These are phyloP conservation scores for Archilochus colubris DNA, from an alignment of 2,113 vertebrate species.

Conservation along the genomic window DNA sequence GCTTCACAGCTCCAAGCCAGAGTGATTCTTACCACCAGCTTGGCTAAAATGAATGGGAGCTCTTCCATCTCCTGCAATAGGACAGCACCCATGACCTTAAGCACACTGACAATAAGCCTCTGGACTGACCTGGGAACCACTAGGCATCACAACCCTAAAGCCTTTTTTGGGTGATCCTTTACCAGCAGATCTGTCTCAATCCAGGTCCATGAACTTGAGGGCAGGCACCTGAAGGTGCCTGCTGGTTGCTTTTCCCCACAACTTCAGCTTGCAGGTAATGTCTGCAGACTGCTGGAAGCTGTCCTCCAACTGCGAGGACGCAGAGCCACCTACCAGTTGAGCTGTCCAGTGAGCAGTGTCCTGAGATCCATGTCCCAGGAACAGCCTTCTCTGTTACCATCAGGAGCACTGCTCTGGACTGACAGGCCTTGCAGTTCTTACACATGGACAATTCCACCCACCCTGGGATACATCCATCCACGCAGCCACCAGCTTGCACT, in stretches of 20 bases:
- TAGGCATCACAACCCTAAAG: rapidly evolving
- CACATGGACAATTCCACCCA: too few species aligned
- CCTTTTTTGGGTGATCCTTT: neutral
- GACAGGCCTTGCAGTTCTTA: neutral
- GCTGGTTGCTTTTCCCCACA: neutral
- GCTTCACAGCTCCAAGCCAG: neutral
- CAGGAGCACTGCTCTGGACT: neutral
- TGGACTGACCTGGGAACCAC: neutral
- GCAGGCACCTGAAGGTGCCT: too few species aligned
- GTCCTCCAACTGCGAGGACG: neutral
- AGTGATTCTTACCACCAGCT: neutral
- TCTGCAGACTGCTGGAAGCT: neutral
- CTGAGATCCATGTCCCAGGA: neutral
- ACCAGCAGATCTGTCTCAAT: neutral
- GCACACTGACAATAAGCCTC: neutral
- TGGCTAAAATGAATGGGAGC: neutral
- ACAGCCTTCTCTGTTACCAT: neutral
- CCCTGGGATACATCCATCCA: neutral
- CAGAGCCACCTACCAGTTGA: rapidly evolving
- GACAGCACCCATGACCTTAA: neutral
- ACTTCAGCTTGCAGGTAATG: neutral
- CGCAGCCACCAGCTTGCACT: neutral
- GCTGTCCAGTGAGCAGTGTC: neutral
- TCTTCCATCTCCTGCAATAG: neutral
- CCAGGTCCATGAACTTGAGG: neutral